phyloP scores from a whole-genome alignment of 2,113 vertebrate genomes.

The Halcyon malimbica region DNA sequence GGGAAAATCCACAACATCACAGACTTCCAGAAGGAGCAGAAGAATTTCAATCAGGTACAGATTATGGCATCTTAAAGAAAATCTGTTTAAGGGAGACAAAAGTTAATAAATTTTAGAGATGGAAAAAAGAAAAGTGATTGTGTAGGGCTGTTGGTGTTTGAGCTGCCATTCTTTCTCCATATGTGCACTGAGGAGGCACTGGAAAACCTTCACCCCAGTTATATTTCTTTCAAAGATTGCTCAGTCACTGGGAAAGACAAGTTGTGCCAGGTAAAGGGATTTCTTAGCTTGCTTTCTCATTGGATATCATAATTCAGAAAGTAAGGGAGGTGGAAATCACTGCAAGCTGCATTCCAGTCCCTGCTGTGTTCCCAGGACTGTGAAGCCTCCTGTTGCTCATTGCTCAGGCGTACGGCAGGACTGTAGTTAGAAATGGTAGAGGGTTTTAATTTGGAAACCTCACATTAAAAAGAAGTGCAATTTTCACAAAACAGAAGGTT shows the following conservation, averaged over 20 bases:
- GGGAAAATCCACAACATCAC: background rate
- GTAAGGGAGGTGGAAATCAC: background rate
- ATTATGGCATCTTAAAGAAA: background rate
- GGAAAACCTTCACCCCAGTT: background rate
- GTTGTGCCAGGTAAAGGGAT: background rate
- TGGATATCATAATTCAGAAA: background rate
- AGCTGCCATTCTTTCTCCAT: background rate
- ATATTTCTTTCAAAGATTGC: background rate
- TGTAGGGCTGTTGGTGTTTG: background rate
- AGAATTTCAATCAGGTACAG: background rate
- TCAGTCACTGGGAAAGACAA: background rate
- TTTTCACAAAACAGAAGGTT: background rate
- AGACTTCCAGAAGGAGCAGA: background rate
- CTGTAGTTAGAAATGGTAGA: background rate
- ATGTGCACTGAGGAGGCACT: background rate
- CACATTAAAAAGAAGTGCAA: background rate
- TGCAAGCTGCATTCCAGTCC: background rate
- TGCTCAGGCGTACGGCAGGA: background rate
- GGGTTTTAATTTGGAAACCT: background rate
- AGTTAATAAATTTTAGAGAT: background rate
- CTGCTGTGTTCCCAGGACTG: background rate
- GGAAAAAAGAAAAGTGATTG: background rate
- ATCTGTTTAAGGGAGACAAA: background rate
- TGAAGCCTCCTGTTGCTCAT: background rate
- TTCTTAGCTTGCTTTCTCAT: background rate